Conservation (phyloP, 30 jellyfish, hydroid and myxozoan species). For the Cassiopea andromeda region DNA sequence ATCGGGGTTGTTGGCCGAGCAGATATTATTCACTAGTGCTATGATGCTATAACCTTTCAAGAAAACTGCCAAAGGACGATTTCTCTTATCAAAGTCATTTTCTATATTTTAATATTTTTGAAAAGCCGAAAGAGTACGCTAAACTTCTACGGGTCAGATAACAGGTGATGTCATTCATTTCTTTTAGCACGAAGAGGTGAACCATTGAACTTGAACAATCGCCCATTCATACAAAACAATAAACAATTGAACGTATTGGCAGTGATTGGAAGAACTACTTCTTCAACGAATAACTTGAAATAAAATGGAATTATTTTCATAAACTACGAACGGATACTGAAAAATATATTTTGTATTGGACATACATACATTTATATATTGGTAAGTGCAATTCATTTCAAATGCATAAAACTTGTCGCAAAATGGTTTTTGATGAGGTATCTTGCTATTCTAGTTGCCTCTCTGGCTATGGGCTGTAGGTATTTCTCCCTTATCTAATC, state of each 20-base stretch:
- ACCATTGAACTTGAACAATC: constrained; percentile 68
- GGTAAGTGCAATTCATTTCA: no score
- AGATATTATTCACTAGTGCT: neutral
- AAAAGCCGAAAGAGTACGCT: constrained; percentile 21
- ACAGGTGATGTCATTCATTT: constrained; percentile 64
- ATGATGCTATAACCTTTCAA: neutral
- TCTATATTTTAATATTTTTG: neutral
- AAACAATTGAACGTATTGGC: constrained; percentile 53
- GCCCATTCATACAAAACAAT: constrained; percentile 44
- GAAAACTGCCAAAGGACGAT: neutral
- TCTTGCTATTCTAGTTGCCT: no score
- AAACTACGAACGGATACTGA: neutral
- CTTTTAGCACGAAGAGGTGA: constrained; percentile 45
- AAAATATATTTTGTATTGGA: neutral
- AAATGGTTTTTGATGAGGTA: no score
- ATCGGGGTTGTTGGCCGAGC: neutral
- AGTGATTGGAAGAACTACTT: constrained; percentile 1
- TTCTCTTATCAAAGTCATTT: neutral
- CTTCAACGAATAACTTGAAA: constrained; percentile 2
- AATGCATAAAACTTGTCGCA: no score
- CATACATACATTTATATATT: neutral
- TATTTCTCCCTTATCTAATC: no score
- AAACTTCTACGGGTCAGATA: constrained; percentile 75
- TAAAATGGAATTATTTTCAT: constrained; percentile 21
- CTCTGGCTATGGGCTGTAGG: no score